Percentiles rank a stretch among this genome's conserved stretches.
Conservation (phyloP, 2,888 invertebrate genomes). For the Bembecia ichneumoniformis region DNA sequence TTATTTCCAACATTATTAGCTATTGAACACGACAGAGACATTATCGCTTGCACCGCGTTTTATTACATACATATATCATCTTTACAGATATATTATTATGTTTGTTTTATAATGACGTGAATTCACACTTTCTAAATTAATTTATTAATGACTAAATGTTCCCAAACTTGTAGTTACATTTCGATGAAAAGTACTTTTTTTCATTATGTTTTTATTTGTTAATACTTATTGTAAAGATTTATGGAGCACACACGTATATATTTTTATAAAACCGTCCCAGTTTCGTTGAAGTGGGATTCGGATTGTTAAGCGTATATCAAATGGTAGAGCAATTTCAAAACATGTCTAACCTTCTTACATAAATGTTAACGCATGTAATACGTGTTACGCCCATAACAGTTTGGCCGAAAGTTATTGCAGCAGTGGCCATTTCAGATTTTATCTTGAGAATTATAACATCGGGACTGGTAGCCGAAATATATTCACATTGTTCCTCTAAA, state of each 20-base stretch:
- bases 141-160: background rate
- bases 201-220: too few species aligned
- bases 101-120: background rate
- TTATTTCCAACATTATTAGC: too few species aligned
- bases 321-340: background rate
- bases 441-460: constrained; percentile 34
- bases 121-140: background rate
- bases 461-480: constrained; percentile 28
- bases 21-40: too few species aligned
- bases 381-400: constrained; percentile 28
- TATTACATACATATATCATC: too few species aligned
- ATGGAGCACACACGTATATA: too few species aligned
- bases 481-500: constrained; percentile 9
- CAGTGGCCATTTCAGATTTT: constrained; percentile 29
- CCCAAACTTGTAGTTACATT: background rate
- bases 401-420: constrained; percentile 26
- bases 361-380: background rate
- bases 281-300: too few species aligned
- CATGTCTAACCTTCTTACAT: constrained; percentile 1
- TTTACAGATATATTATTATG: background rate
- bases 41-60: too few species aligned
- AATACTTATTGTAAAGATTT: too few species aligned
- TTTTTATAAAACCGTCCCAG: too few species aligned
- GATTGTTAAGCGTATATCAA: background rate
- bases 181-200: too few species aligned